Evolutionary conservation across 1,140 invertebrate species (phyloP), one percentile per base, ranked within the genome.

Genomic region (Neodiprion fabricii): DNA sequence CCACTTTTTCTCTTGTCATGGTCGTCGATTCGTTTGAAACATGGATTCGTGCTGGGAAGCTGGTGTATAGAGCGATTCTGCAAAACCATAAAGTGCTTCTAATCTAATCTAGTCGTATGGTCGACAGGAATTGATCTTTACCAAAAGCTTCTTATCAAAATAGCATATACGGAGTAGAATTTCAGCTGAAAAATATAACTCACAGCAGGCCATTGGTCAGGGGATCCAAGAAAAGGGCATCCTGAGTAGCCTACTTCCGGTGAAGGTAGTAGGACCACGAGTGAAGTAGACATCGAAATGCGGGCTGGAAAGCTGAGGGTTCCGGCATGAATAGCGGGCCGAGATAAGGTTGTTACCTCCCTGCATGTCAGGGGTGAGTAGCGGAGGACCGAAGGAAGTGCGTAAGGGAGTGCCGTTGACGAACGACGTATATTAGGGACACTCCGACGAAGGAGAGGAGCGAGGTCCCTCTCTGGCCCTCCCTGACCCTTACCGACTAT

Each of bases 401-500:
- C 53, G 53, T 61, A 17, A 61, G 72, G 84, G 85, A 81, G 79
- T 74, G 79, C 85, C 83, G 85, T 85, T 86, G 87, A 88, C 83
- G 85, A 82, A 88, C 87, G 86, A 88, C 86, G 86, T 88, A 86
- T 88, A 88, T 88, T 88, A 88, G 87, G 87, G 85, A 88, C 84
- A 88, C 86, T 88, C 83, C 82, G 86, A 84, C 87, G 85, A 86
- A 88, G 87, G 86, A 79, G 86, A 82, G 82, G 80, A 85, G 78
- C 80, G 79, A 85, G 80, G 80, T 85, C 85, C 76, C 49, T 61
- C 79, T 74, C 74, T 78, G 79, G 85, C 85, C 84, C 85, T 87
- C 85, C 83, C 80, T 84, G 83, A 85, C 87, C 84, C 85, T 82
- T 78, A 84, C 84, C 75, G 81, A 80, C 86, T 87, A 89, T 88